A percentile compares a stretch with the other conserved stretches of the same genome.
Conservation (phyloP, 1,140 invertebrate genomes). For the Eufriesea mexicana region DNA sequence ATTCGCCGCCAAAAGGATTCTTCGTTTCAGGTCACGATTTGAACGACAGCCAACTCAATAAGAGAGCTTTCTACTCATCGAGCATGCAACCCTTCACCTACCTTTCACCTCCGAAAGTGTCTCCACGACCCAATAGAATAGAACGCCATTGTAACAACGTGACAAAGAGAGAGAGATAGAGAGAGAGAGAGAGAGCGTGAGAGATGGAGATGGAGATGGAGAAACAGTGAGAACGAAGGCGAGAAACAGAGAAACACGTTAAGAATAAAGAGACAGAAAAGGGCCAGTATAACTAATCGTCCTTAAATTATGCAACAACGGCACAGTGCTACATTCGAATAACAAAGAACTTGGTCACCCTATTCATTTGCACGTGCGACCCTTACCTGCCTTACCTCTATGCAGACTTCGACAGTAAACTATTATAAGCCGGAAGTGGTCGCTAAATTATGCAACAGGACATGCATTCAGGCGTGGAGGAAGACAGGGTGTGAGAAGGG, state of each 20-base stretch:
- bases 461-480: constrained; percentile 64
- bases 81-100: constrained; percentile 61
- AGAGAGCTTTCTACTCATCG: constrained; percentile 38
- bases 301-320: constrained; percentile 59
- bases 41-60: constrained; percentile 46
- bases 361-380: constrained; percentile 46
- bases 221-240: neutral
- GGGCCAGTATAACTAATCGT: constrained; percentile 49
- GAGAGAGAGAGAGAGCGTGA: neutral
- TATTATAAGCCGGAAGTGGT: constrained; percentile 66
- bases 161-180: neutral
- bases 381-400: constrained; percentile 54
- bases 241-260: neutral
- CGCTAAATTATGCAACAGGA: constrained; percentile 71
- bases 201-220: neutral
- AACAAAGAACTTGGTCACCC: constrained; percentile 46
- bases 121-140: constrained; percentile 13
- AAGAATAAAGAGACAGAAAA: neutral
- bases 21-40: constrained; percentile 46
- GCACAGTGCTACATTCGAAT: constrained; percentile 23
- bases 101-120: constrained; percentile 52
- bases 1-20: constrained; percentile 41
- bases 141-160: constrained; percentile 18
- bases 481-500: neutral
- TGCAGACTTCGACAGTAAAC: constrained; percentile 59